Base-by-base conservation (phyloP, 2,888 invertebrate genomes). In the Bembecia ichneumoniformis region DNA sequence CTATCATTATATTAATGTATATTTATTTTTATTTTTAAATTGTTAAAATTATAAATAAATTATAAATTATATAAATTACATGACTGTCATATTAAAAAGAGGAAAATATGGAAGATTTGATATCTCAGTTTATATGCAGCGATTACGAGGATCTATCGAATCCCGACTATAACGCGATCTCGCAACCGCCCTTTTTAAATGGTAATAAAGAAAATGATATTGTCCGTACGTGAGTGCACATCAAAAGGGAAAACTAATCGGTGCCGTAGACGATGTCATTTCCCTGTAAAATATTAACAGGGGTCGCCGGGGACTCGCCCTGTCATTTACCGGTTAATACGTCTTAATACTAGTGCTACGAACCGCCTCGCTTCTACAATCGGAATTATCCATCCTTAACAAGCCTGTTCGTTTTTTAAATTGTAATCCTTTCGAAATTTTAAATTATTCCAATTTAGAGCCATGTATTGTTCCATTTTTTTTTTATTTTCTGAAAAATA, bases 231-330 rank as follows among this genome's bases (percentile, higher is more conserved):
- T 75, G 77, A 74, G 63, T 68, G 72, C 67, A 86, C 80, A 75
- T 84, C 83, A 82, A 84, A 86, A 79, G 80, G 79, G 82, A 82
- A 82, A 79, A 73, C 71, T 79, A 81, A 83, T 82, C 65, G 60
- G 59, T 60, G 63, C 60, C 60, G 69, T 62, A 59, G 64, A 66
- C 69, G 71, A 73, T 71, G 75, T 74, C 76, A 76, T 77, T 79
- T 80, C 67, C 68, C 69, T 63, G 74, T 82, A 73, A 83, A 83
- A 82, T 82, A 84, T 82, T 80, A 78, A 80, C 68, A 64, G 71
- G 74, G 78, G 77, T 67, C 58, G 57, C 46, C 43, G 57, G 56
- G 68, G 62, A 72, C 77, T 65, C 72, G 64, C 77, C 75, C 73
- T 74, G 77, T 70, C 71, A 71, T 76, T 78, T 63, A 68, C 73